Conservation (phyloP, 37 sponge, comb jelly and placozoan genomes). For the Haliclona indistincta region DNA sequence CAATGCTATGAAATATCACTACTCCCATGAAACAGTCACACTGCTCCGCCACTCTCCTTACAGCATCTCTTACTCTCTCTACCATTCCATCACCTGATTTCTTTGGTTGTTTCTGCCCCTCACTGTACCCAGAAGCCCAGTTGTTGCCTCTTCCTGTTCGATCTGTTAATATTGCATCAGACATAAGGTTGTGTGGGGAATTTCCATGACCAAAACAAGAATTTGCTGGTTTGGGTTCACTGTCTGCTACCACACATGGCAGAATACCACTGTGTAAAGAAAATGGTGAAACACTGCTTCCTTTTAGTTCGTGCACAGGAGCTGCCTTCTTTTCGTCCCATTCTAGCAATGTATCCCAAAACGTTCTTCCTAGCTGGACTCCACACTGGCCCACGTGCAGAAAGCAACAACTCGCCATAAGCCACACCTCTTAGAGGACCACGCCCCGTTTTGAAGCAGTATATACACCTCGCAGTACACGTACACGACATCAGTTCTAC, state of each 20-base stretch:
- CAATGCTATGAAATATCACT: constrained; percentile 76
- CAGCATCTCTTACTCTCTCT: constrained; percentile 25
- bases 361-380: constrained; percentile 62
- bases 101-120: neutral
- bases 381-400: constrained; percentile 85
- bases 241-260: constrained; percentile 64
- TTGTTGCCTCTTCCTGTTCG: constrained; percentile 78
- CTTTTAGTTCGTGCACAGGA: neutral
- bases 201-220: neutral
- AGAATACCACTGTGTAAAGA: constrained; percentile 30
- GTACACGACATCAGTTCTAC: too few relatives aligned
- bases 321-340: constrained; percentile 1
- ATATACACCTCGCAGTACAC: too few relatives aligned
- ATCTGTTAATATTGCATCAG: constrained; percentile 26
- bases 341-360: constrained; percentile 42
- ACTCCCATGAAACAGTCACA: constrained; percentile 62
- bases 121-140: constrained; percentile 81
- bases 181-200: neutral
- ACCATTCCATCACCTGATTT: neutral
- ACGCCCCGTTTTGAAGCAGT: too few relatives aligned
- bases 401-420: too few relatives aligned
- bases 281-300: neutral
- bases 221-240: constrained; percentile 47
- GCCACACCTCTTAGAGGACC: too few relatives aligned
- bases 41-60: constrained; percentile 69